A percentile compares a stretch with the other conserved stretches of the same genome.
phyloP scores from a whole-genome alignment of 2,888 invertebrate genomes.

The Diadromus collaris region DNA sequence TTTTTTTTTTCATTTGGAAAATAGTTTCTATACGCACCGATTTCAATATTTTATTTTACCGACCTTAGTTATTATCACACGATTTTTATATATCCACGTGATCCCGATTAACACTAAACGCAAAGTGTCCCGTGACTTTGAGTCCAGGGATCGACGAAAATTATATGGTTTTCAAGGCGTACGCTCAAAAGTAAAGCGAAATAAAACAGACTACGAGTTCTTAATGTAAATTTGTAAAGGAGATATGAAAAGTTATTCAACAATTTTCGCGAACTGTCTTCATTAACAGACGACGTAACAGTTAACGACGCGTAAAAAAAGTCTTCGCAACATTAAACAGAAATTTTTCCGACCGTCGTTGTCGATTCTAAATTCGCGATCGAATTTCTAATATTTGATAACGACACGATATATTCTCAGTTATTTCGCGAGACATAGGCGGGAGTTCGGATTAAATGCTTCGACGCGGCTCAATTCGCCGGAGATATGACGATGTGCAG shows the following conservation, averaged over 20 bases:
- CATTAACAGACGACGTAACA: conserved; percentile 12
- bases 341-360: conserved; percentile 6
- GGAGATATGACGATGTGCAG: conserved; percentile 91
- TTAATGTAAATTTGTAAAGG: neutral
- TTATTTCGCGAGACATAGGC: neutral
- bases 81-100: conserved; percentile 32
- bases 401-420: neutral
- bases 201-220: neutral
- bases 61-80: conserved; percentile 46
- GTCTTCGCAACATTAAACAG: neutral
- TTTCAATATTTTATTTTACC: conserved; percentile 14
- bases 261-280: conserved; percentile 24
- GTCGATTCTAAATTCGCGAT: conserved; percentile 6
- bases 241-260: conserved; percentile 8
- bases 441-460: neutral
- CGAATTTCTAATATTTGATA: neutral
- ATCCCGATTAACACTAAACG: conserved; percentile 36
- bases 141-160: conserved; percentile 15
- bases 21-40: conserved; percentile 47
- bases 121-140: conserved; percentile 24
- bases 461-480: conserved; percentile 77
- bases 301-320: conserved; percentile 13
- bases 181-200: neutral
- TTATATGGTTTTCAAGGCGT: neutral
- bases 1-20: conserved; percentile 45